Percentiles rank a stretch among this genome's conserved stretches.
Evolutionary conservation across 2,113 vertebrate genomes (phyloP).

Genomic region (Cynopterus brachyotis): DNA sequence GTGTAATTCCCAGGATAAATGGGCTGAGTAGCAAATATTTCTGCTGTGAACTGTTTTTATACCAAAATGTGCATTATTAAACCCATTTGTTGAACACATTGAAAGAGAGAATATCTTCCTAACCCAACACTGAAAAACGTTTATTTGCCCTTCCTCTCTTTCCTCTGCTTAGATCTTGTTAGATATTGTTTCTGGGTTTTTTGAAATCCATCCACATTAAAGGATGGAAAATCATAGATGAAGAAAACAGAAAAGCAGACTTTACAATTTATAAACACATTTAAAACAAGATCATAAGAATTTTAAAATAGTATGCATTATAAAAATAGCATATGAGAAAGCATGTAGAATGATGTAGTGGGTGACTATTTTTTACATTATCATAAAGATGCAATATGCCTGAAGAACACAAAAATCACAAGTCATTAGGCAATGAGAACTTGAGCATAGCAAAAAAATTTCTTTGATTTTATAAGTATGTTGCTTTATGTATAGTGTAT

Average conservation of each 20-base stretch:
- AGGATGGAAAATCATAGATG: slow-evolving; percentile 25
- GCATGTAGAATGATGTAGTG: slow-evolving; percentile 26
- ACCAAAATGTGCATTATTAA: slow-evolving; percentile 74
- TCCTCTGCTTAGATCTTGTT: slow-evolving; percentile 66
- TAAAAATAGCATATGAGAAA: slow-evolving; percentile 55
- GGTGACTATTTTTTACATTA: slow-evolving; percentile 13
- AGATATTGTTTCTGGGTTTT: slow-evolving; percentile 64
- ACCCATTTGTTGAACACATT: slow-evolving; percentile 77
- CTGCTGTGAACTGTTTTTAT: slow-evolving; percentile 76
- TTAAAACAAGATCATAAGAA: slow-evolving; percentile 68
- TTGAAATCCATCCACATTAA: slow-evolving; percentile 68
- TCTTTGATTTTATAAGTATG: not conserved
- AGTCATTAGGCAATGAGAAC: not conserved
- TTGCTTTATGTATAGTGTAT: not conserved
- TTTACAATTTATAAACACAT: slow-evolving; percentile 71
- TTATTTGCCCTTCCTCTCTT: slow-evolving; percentile 65
- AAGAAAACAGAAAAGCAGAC: slow-evolving; percentile 63
- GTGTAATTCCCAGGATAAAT: slow-evolving; percentile 78
- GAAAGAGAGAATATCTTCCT: slow-evolving; percentile 70
- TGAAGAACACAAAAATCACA: not conserved
- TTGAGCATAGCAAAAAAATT: not conserved
- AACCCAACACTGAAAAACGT: slow-evolving; percentile 53
- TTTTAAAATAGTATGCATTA: slow-evolving; percentile 60
- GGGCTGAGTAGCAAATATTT: slow-evolving; percentile 75
- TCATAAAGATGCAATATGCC: not conserved